phyloP scores from a whole-genome alignment of 2,797 vertebrate species.

The Artibeus jamaicensis region DNA sequence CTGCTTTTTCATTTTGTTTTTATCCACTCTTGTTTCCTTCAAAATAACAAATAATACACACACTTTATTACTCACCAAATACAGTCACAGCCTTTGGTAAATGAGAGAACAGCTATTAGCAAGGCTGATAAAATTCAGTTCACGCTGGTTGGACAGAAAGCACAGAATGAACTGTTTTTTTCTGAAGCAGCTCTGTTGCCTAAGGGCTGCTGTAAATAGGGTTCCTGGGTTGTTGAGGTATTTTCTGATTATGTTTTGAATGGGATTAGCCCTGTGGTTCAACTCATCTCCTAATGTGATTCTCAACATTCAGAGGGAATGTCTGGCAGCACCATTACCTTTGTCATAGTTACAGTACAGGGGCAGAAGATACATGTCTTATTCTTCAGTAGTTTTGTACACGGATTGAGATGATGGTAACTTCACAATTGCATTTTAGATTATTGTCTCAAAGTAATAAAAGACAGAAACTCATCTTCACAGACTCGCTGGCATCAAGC shows the following conservation, averaged over 20 bases:
- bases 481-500: neutral
- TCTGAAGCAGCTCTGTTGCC: neutral
- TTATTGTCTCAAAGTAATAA: neutral
- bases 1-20: neutral
- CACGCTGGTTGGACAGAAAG: neutral
- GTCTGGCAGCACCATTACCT: neutral
- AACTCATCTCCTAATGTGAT: neutral
- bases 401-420: neutral
- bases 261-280: neutral
- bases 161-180: neutral
- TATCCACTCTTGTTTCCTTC: neutral
- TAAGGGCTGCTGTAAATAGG: neutral
- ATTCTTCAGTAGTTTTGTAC: neutral
- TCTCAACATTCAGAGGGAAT: neutral
- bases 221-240: neutral
- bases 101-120: neutral
- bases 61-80: neutral
- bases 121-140: neutral
- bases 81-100: neutral
- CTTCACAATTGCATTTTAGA: neutral
- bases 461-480: neutral
- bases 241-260: neutral
- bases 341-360: neutral
- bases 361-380: neutral
- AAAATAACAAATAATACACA: neutral